Percentiles rank a stretch among this genome's conserved stretches.
These are phyloP conservation scores for Caenorhabditis uteleia DNA, from an alignment of 2,888 invertebrate genomes.

Conservation along the genomic window DNA sequence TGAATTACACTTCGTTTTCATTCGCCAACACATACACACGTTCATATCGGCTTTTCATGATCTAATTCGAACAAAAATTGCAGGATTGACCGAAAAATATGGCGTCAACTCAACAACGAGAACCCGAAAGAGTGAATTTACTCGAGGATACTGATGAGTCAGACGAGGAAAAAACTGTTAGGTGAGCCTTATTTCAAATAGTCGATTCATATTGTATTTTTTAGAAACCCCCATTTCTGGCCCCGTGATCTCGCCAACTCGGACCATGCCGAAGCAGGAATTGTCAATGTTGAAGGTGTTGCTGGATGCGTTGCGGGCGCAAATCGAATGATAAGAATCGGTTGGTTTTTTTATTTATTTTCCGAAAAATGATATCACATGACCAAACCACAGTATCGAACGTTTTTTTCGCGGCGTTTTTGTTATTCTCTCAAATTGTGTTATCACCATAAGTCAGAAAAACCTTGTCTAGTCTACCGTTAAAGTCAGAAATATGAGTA, in stretches of 20 bases:
- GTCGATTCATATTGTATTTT: background rate
- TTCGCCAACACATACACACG: too few species aligned
- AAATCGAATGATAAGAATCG: conserved; percentile 30
- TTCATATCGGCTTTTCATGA: too few species aligned
- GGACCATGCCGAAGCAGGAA: conserved; percentile 26
- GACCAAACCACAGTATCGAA: background rate
- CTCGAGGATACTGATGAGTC: conserved; percentile 27
- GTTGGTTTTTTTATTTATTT: conserved; percentile 6
- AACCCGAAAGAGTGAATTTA: conserved; percentile 31
- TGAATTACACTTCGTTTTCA: too few species aligned
- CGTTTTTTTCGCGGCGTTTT: too few species aligned
- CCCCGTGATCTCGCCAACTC: conserved; percentile 40
- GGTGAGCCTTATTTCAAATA: conserved; percentile 6
- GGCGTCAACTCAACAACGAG: conserved; percentile 14
- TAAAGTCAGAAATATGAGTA: background rate
- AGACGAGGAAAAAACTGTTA: conserved; percentile 11
- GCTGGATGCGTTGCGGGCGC: conserved; percentile 30
- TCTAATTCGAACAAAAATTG: too few species aligned
- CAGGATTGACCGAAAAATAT: too few species aligned
- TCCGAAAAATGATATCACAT: background rate
- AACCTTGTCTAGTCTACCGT: too few species aligned
- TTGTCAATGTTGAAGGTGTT: conserved; percentile 18
- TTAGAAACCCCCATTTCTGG: conserved; percentile 40
- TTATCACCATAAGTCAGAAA: too few species aligned
- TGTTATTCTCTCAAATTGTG: too few species aligned